A percentile compares a stretch with the other conserved stretches of the same genome.
phyloP scores from a whole-genome alignment of 2,888 invertebrate species.

The Rhaphigaster nebulosa region DNA sequence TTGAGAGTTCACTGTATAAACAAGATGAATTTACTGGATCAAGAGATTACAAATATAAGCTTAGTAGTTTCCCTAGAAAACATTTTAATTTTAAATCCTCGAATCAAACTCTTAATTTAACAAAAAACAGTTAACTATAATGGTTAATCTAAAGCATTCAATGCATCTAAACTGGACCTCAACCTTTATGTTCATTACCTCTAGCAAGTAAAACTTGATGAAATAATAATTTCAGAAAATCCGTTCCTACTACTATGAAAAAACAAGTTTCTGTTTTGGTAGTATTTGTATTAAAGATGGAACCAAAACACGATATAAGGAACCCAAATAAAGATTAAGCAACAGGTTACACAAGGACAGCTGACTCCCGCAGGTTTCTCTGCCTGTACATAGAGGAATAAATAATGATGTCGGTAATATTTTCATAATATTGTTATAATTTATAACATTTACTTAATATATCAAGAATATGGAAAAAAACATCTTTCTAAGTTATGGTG shows the following conservation, averaged over 20 bases:
- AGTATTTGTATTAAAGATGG: neutral
- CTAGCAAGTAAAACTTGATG: neutral
- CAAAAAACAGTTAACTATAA: no score
- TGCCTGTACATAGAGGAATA: neutral
- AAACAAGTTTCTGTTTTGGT: neutral
- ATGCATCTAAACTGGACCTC: neutral
- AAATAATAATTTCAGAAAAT: neutral
- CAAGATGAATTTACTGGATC: no score
- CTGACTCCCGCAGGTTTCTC: conserved; percentile 3
- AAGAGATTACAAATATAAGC: neutral
- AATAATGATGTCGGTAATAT: no score
- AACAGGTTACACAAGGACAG: conserved; percentile 31
- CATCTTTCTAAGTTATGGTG: no score
- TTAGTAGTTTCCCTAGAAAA: neutral
- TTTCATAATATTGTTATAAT: no score
- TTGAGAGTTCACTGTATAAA: no score
- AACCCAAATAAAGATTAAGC: neutral
- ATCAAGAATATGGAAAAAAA: no score
- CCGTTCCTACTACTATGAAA: neutral
- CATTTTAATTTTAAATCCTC: no score
- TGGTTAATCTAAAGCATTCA: no score
- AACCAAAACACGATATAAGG: neutral
- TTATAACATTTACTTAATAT: no score
- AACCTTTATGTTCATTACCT: neutral
- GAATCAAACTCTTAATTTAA: no score